Percentiles rank a stretch among this genome's conserved stretches.
These are phyloP conservation scores for Neodiprion virginianus DNA, from an alignment of 1,140 invertebrate species.

Conservation along the genomic window DNA sequence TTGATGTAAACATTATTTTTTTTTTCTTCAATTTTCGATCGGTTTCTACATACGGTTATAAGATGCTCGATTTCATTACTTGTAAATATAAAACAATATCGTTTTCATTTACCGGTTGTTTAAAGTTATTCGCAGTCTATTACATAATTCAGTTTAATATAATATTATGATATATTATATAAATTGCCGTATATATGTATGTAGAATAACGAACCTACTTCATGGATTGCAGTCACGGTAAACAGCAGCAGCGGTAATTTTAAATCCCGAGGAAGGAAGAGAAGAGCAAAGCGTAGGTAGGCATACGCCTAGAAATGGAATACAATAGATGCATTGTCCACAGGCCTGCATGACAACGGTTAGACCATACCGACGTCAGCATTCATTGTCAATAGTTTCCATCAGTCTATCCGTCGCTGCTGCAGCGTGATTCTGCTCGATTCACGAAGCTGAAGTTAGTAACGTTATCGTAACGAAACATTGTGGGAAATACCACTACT, in stretches of 20 bases:
- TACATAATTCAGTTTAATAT: background rate
- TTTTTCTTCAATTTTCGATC: no score
- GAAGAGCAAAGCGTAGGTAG: background rate
- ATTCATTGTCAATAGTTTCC: conserved; percentile 50
- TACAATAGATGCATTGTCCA: conserved; percentile 47
- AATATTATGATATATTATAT: no score
- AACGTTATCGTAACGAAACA: background rate
- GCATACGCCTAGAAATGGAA: conserved; percentile 41
- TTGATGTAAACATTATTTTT: no score
- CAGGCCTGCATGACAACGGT: conserved; percentile 36
- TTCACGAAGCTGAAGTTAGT: background rate
- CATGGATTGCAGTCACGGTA: background rate
- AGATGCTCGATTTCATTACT: no score
- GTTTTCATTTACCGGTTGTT: background rate
- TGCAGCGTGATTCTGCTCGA: conserved; percentile 27
- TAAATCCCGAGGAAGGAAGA: conserved; percentile 31
- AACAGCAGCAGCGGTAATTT: background rate
- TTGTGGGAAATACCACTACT: background rate
- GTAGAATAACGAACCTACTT: background rate
- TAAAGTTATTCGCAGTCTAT: background rate
- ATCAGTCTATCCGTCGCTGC: conserved; percentile 37
- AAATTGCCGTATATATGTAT: no score
- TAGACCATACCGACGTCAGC: conserved; percentile 47
- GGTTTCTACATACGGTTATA: no score
- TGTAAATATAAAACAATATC: background rate